Evolutionary conservation across 2,888 invertebrate species (phyloP).

Genomic region (Anoplius nigerrimus): DNA sequence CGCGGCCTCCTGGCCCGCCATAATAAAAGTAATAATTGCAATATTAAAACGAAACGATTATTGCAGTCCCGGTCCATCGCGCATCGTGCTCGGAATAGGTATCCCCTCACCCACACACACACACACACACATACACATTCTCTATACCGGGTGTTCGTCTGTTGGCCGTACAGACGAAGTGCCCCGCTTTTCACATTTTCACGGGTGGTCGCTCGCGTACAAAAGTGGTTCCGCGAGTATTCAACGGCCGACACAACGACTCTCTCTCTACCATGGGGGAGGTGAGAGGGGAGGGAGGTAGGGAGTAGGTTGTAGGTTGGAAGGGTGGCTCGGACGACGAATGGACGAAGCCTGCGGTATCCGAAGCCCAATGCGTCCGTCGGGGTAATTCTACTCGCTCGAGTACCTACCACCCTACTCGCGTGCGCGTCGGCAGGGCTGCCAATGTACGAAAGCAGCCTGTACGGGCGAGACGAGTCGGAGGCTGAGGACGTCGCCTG

Average conservation of each 20-base stretch:
- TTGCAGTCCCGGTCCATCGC: constrained; percentile 6
- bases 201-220: constrained; percentile 57
- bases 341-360: constrained; percentile 61
- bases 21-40: constrained; percentile 5
- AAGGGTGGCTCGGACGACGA: constrained; percentile 55
- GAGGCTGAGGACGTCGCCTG: constrained; percentile 10
- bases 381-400: constrained; percentile 69
- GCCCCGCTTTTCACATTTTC: constrained; percentile 44
- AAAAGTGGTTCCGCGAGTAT: constrained; percentile 58
- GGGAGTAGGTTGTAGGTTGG: constrained; percentile 39
- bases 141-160: too few relatives aligned
- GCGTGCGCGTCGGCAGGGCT: constrained; percentile 25
- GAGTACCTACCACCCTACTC: constrained; percentile 64
- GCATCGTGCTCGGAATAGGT: constrained; percentile 2
- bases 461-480: constrained; percentile 26
- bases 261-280: neutral
- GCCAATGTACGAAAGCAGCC: constrained; percentile 8
- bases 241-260: constrained; percentile 33
- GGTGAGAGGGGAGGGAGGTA: neutral
- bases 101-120: too few relatives aligned
- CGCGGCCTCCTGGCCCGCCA: neutral
- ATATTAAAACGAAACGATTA: constrained; percentile 9
- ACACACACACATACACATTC: too few relatives aligned
- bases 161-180: constrained; percentile 7
- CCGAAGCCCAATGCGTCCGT: constrained; percentile 61